Base-by-base conservation (phyloP, 2,888 invertebrate species). In the Harpalus rubripes region DNA sequence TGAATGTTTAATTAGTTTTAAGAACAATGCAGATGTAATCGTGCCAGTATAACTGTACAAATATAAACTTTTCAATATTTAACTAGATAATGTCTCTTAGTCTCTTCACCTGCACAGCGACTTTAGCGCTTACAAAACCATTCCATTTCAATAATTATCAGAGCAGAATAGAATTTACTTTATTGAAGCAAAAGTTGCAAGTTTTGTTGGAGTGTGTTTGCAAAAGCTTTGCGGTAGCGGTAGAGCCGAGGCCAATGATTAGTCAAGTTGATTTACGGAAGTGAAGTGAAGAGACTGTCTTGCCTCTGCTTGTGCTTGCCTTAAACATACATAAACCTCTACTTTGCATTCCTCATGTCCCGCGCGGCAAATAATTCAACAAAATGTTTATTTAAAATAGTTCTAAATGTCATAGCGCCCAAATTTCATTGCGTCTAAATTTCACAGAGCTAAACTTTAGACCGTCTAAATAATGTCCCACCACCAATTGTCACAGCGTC, bases 1-100 rank as follows among this genome's bases (percentile, higher is more conserved):
- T 61, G 41, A 58, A 80, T 80, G 79, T 80, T 80, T 80, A 80
- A 80, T 80, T 80, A 80, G 59, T 59, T 80, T 61, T 26, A 7
- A 15, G 59, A 80, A 80, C 79, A 80, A 80, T 59, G 61, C 79
- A 26, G 61, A 59, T 59, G 16, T 59, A 59, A 59, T 59, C 18
- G 59, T 16, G 18, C n/a, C 18, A n/a, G 63, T 63, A 63, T 63
- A 68, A 44, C 18, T 26, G 52, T 22, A 52, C 74, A 74, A 74
- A 74, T 74, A 74, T 52, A 74, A 74, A 74, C 74, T 74, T 44
- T 74, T 74, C 18, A 74, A 74, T 74, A 74, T 74, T 74, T 74
- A 74, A 18, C 22, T 74, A 22, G 52, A 74, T 52, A 74, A 52
- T 74, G 74, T 44, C 65, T 26, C 65, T 65, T 65, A 22, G 15